Evolutionary conservation across 2,888 invertebrate genomes (phyloP).

Genomic region (Mamestra brassicae): DNA sequence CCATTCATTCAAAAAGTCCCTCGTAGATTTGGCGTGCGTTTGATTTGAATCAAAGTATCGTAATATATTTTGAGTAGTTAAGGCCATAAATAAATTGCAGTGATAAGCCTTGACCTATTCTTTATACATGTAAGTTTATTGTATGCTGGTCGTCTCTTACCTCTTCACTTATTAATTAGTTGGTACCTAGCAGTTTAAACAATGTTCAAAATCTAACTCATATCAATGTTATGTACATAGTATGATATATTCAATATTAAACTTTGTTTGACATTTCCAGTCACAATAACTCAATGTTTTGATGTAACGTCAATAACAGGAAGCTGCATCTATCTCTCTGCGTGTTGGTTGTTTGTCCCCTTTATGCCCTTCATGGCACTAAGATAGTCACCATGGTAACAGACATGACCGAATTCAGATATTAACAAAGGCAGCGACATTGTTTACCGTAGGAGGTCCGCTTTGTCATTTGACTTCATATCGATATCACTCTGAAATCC

Average conservation of each 20-base stretch:
- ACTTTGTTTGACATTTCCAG: conserved; percentile 8
- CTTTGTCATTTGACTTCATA: too few species aligned
- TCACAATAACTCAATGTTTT: conserved; percentile 25
- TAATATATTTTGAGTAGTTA: too few species aligned
- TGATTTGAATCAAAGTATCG: neutral
- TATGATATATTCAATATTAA: neutral
- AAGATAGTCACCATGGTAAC: conserved; percentile 17
- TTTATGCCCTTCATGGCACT: neutral
- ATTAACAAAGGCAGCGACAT: neutral
- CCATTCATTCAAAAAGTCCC: too few species aligned
- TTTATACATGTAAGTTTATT: too few species aligned
- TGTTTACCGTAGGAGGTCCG: neutral
- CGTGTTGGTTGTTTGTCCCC: neutral
- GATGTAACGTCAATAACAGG: neutral
- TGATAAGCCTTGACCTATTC: neutral
- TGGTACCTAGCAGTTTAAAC: neutral
- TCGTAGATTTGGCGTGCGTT: too few species aligned
- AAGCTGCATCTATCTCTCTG: neutral
- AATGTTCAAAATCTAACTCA: neutral
- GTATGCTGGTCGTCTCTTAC: too few species aligned
- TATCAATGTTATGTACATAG: too few species aligned
- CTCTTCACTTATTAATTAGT: too few species aligned
- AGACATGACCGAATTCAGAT: neutral
- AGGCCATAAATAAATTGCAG: neutral
- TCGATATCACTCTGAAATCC: too few species aligned